Base-by-base conservation (phyloP, 2,797 vertebrate species). In the Nannoperca australis region DNA sequence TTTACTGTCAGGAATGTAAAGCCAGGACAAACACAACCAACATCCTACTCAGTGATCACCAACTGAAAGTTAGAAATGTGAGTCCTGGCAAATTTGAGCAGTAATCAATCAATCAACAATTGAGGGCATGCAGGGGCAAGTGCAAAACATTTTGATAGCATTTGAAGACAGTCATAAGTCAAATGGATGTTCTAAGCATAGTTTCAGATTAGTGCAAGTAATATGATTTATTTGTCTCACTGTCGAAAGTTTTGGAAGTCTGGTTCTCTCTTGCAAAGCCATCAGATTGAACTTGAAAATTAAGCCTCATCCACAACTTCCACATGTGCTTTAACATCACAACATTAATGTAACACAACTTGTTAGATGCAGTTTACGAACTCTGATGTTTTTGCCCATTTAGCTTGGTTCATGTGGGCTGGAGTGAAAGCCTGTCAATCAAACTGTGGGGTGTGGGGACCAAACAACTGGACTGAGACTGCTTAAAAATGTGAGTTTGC, bases 71-170 rank as follows among this genome's bases (percentile, higher is more conserved):
- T 38, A 68, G 3, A 56, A 56, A 30, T 22, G 1, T 11, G 30
- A 56, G 60, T 24, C 20, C 42, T 58, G 44, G 15, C 15, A 44
- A 30, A 61, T 30, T 12, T 22, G 22, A 73, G 56, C 47, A 60
- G 34, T 74, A 50, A 51, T 67, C 42, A 18, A 30, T 59, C 38
- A 62, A 22, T 66, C 66, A 83, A 51, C 60, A 40, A 18, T 14
- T 34, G 24, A 30, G 15, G 38, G 22, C 47, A 18, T 47, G 49
- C 53, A 36, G 36, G 24, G 47, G 15, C 13, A 7, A 61, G 50
- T 17, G 50, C 20, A 71, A 56, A 60, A 36, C 13, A 54, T 36
- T 40, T 24, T 62, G 1, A 55, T 45, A 70, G 17, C 18, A 27
- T 14, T 61, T 22, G 0, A 61, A 22, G 13, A 49, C 45, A 50